These are phyloP conservation scores for Dolichopus griseipennis DNA, from an alignment of 2,888 invertebrate genomes.

Conservation along the genomic window DNA sequence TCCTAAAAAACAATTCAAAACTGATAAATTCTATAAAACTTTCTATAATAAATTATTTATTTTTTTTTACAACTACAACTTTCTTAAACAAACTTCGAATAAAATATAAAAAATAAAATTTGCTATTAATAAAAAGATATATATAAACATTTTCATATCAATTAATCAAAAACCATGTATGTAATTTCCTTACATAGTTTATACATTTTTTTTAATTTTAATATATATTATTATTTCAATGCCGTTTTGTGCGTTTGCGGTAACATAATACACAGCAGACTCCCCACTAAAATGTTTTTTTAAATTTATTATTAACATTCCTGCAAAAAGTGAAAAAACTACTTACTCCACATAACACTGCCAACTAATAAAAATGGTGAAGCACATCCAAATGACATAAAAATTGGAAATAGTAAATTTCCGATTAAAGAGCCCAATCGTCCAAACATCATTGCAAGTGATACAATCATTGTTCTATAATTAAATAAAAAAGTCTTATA, in stretches of 20 bases:
- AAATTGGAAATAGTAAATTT: constrained; percentile 60
- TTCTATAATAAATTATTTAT: too few relatives aligned
- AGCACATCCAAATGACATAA: constrained; percentile 58
- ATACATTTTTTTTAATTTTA: too few relatives aligned
- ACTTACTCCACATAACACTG: constrained; percentile 51
- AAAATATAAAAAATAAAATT: too few relatives aligned
- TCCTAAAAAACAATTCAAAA: too few relatives aligned
- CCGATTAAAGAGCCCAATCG: constrained; percentile 61
- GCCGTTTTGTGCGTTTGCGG: constrained; percentile 29
- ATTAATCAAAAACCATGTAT: too few relatives aligned
- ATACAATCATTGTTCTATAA: constrained; percentile 61
- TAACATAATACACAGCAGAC: constrained; percentile 28
- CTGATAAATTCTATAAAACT: too few relatives aligned
- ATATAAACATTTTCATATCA: too few relatives aligned
- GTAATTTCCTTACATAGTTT: too few relatives aligned
- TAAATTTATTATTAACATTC: constrained; percentile 8
- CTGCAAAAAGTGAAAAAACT: background rate
- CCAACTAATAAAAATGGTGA: constrained; percentile 65
- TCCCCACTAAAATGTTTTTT: constrained; percentile 27
- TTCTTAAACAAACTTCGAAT: too few relatives aligned
- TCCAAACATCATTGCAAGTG: constrained; percentile 61
- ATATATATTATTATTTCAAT: constrained; percentile 22
- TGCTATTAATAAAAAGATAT: too few relatives aligned
- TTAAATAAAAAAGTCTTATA: background rate
- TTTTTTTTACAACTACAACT: too few relatives aligned